phyloP scores from a whole-genome alignment of 2,888 invertebrate genomes.

The Thyatira batis region DNA sequence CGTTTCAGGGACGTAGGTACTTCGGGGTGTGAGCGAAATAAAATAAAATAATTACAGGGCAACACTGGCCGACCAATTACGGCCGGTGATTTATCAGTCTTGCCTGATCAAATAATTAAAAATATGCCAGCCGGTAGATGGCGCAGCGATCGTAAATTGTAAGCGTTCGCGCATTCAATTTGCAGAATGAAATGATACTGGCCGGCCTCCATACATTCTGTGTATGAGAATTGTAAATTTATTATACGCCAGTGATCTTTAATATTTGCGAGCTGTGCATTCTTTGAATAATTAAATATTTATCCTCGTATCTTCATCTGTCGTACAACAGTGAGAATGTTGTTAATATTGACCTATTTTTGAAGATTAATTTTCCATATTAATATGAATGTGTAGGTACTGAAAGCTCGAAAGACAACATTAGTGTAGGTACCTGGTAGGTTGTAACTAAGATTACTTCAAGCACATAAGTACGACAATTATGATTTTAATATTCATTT shows the following conservation, averaged over 20 bases:
- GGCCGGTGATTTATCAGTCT: slow-evolving; percentile 69
- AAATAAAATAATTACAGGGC: slow-evolving; percentile 69
- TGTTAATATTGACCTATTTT: neutral
- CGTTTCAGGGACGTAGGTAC: slow-evolving; percentile 66
- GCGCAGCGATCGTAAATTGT: slow-evolving; percentile 54
- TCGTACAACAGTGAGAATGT: neutral
- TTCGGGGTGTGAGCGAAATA: slow-evolving; percentile 55
- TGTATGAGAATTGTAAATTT: slow-evolving; percentile 41
- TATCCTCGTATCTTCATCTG: neutral
- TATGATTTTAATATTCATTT: too few relatives aligned
- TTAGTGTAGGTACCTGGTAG: too few relatives aligned
- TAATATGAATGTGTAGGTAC: too few relatives aligned
- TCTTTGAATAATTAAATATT: neutral
- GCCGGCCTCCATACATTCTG: slow-evolving; percentile 40
- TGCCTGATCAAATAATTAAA: slow-evolving; percentile 80
- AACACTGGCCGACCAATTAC: slow-evolving; percentile 64
- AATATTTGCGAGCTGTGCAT: slow-evolving; percentile 1
- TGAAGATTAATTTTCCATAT: neutral
- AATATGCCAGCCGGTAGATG: slow-evolving; percentile 60
- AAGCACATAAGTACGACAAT: too few relatives aligned
- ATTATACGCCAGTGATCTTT: slow-evolving; percentile 14
- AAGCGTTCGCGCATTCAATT: slow-evolving; percentile 65
- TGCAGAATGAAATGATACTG: slow-evolving; percentile 56
- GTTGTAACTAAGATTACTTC: too few relatives aligned
- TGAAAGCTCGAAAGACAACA: too few relatives aligned